phyloP scores from a whole-genome alignment of 2,797 vertebrate genomes.

The Martes flavigula region DNA sequence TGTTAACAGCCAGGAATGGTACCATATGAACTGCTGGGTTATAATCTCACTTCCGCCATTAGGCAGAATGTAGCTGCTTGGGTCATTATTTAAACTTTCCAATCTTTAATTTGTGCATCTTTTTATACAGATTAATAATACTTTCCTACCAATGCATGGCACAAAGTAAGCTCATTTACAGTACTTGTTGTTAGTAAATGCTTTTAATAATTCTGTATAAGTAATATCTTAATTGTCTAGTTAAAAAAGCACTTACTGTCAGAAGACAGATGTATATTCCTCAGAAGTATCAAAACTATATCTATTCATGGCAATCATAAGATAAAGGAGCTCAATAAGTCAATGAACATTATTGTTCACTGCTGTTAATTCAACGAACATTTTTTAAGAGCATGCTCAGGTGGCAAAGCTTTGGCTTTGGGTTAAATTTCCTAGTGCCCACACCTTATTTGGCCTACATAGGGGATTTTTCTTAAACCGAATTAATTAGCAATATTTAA shows the following conservation, averaged over 20 bases:
- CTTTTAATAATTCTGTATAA: neutral
- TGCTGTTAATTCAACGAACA: neutral
- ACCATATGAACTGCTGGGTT: neutral
- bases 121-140: neutral
- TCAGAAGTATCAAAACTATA: neutral
- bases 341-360: neutral
- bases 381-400: neutral
- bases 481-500: neutral
- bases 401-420: neutral
- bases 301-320: neutral
- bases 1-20: neutral
- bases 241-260: neutral
- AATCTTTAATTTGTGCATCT: neutral
- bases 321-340: neutral
- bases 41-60: neutral
- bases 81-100: conserved; percentile 31
- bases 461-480: neutral
- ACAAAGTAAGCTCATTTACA: neutral
- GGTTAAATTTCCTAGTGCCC: neutral
- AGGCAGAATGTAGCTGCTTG: neutral
- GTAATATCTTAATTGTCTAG: neutral
- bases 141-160: neutral
- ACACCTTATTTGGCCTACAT: neutral
- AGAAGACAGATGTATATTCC: neutral
- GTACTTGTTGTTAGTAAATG: neutral